These are phyloP conservation scores for Naso thynnoides DNA, from an alignment of 2,797 vertebrate species.

Conservation along the genomic window DNA sequence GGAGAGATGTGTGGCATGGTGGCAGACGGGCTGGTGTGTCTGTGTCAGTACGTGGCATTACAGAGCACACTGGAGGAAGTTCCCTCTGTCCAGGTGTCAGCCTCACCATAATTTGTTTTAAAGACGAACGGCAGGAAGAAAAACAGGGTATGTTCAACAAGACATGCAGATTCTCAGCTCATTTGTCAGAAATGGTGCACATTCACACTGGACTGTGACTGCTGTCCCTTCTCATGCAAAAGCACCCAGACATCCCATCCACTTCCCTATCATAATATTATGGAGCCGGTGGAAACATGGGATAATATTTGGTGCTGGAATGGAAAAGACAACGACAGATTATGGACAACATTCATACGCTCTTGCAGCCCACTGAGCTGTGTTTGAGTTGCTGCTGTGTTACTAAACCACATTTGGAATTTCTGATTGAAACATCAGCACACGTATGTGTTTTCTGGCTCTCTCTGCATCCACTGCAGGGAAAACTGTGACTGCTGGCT, in stretches of 20 bases:
- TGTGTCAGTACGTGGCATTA: slow-evolving; percentile 26
- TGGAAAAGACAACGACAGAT: slow-evolving; percentile 74
- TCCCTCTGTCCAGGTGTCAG: slow-evolving; percentile 5
- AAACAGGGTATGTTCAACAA: slow-evolving; percentile 18
- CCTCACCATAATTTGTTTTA: slow-evolving; percentile 32
- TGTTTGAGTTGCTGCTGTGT: slow-evolving; percentile 58
- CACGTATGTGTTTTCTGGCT: slow-evolving; percentile 52
- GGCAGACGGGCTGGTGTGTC: background rate
- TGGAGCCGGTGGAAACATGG: slow-evolving; percentile 74
- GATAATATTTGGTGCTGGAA: slow-evolving; percentile 72
- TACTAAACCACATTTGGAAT: slow-evolving; percentile 66
- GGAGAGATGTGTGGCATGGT: background rate
- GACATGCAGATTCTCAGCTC: slow-evolving; percentile 11
- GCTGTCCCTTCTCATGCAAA: slow-evolving; percentile 40
- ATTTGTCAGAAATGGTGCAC: background rate
- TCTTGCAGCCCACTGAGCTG: slow-evolving; percentile 21
- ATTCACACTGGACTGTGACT: slow-evolving; percentile 17
- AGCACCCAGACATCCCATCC: slow-evolving; percentile 52
- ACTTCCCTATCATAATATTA: slow-evolving; percentile 75
- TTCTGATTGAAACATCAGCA: slow-evolving; percentile 77
- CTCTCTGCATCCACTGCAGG: slow-evolving; percentile 34
- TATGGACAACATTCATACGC: slow-evolving; percentile 58
- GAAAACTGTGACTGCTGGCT: slow-evolving; percentile 2
- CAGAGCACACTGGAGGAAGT: slow-evolving; percentile 6
- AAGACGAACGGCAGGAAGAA: slow-evolving; percentile 23